Evolutionary conservation across 2,113 vertebrate genomes (phyloP).

Genomic region (Fulica atra): DNA sequence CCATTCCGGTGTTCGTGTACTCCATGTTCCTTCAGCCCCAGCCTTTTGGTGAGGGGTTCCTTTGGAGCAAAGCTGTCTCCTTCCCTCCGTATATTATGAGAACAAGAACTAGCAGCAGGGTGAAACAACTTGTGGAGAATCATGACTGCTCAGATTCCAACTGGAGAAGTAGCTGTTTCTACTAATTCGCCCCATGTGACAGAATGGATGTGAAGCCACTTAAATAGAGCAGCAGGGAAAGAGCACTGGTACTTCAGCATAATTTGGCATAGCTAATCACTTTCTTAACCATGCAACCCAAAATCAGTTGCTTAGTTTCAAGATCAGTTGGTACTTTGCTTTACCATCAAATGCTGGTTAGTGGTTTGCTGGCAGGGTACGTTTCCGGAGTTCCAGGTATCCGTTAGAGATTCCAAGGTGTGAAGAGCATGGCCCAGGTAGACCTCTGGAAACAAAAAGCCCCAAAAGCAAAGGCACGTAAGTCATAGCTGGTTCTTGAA

Average conservation of each 20-base stretch:
- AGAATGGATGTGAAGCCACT: neutral
- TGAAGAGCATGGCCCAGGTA: neutral
- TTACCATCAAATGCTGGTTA: neutral
- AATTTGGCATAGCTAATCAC: neutral
- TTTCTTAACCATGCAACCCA: neutral
- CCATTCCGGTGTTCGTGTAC: neutral
- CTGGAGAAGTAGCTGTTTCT: neutral
- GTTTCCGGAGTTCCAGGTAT: neutral
- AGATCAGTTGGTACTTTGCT: neutral
- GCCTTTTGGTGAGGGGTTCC: neutral
- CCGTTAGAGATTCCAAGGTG: accelerated
- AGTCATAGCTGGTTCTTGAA: neutral
- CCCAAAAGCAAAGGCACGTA: neutral
- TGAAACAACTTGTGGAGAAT: neutral
- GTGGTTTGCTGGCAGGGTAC: neutral
- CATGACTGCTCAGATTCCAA: neutral
- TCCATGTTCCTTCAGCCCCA: neutral
- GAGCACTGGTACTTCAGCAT: neutral
- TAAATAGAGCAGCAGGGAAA: neutral
- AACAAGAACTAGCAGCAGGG: neutral
- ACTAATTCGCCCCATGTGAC: neutral
- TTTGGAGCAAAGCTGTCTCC: neutral
- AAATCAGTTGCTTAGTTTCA: neutral
- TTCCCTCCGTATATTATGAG: neutral
- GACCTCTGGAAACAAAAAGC: neutral